phyloP scores from a whole-genome alignment of 1,140 invertebrate species.

The Caenorhabditis brenneri region DNA sequence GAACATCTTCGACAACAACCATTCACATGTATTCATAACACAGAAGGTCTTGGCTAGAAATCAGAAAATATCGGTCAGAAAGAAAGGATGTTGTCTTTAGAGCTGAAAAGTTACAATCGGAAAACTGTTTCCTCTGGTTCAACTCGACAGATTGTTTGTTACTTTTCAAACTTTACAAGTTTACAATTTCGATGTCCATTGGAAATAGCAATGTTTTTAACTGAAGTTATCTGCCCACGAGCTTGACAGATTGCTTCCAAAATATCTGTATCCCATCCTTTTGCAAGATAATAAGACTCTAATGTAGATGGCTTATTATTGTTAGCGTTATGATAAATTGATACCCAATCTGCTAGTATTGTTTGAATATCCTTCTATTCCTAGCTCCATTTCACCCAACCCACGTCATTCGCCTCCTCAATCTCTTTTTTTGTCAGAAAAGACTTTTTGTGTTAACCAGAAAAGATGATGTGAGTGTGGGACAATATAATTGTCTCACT shows the following conservation, averaged over 20 bases:
- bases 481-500: slow-evolving; percentile 7
- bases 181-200: too few relatives aligned
- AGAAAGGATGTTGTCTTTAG: too few relatives aligned
- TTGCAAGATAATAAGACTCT: not conserved
- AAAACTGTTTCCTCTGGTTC: too few relatives aligned
- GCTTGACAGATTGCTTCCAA: too few relatives aligned
- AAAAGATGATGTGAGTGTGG: not conserved
- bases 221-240: too few relatives aligned
- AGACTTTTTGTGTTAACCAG: not conserved
- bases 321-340: not conserved
- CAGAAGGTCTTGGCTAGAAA: too few relatives aligned
- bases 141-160: too few relatives aligned
- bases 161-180: too few relatives aligned
- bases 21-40: not conserved
- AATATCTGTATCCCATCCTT: too few relatives aligned
- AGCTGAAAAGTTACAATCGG: too few relatives aligned
- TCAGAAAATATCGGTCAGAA: too few relatives aligned
- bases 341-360: not conserved
- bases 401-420: slow-evolving; percentile 19
- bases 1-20: not conserved
- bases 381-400: not conserved
- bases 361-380: not conserved
- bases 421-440: not conserved
- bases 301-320: not conserved
- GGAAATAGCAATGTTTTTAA: too few relatives aligned